A percentile compares a stretch with the other conserved stretches of the same genome.
phyloP scores from a whole-genome alignment of 2,888 invertebrate species.

The Cataglyphis albicans region DNA sequence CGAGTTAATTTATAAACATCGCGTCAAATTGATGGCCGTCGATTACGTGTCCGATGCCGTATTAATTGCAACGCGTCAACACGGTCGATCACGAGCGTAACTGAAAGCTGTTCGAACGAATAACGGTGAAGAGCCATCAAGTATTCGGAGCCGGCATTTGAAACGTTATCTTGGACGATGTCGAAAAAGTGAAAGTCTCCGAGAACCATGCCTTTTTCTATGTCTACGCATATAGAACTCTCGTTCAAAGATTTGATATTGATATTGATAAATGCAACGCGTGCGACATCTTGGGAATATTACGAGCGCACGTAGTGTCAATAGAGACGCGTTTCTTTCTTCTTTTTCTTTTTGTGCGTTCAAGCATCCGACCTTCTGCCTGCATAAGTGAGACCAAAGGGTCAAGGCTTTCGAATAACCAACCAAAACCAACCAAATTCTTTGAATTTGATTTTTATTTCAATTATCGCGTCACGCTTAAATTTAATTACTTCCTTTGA shows the following conservation, averaged over 20 bases:
- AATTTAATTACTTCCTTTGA: neutral
- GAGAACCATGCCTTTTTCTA: neutral
- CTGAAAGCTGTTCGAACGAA: neutral
- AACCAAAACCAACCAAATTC: neutral
- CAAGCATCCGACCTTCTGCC: constrained; percentile 4
- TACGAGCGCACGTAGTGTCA: neutral
- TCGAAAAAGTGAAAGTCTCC: constrained; percentile 50
- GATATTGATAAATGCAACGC: neutral
- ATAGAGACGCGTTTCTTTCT: neutral
- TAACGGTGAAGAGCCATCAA: constrained; percentile 3
- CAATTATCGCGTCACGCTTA: neutral
- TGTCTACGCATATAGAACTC: neutral
- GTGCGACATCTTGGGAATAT: neutral
- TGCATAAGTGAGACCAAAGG: constrained; percentile 37
- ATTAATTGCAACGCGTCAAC: constrained; percentile 9
- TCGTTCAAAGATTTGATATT: constrained; percentile 13
- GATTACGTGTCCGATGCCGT: neutral
- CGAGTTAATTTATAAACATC: constrained; percentile 12
- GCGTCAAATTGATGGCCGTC: neutral
- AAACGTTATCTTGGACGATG: neutral
- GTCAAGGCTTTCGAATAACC: constrained; percentile 30
- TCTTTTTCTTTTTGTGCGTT: neutral
- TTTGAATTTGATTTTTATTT: neutral
- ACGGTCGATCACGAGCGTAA: neutral
- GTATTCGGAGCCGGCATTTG: neutral